Evolutionary conservation across 2,113 vertebrate genomes (phyloP).

Genomic region (Spermophilus dauricus): DNA sequence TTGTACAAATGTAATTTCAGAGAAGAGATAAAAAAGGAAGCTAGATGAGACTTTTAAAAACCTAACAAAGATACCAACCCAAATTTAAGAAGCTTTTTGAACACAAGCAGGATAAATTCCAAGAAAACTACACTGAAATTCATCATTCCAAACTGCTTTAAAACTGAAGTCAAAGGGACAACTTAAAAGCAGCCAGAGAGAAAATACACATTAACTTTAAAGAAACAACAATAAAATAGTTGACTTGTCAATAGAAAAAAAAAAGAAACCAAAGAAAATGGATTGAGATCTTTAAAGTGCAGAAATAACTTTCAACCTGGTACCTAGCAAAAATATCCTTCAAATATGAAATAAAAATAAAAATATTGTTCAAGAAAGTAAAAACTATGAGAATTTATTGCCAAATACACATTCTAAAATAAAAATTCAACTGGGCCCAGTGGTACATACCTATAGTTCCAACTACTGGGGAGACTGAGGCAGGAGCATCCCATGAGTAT

Average conservation of each 20-base stretch:
- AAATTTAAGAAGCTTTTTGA: slow-evolving; percentile 38
- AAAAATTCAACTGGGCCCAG: neutral
- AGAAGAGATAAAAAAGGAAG: neutral
- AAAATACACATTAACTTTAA: slow-evolving; percentile 18
- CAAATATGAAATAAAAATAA: slow-evolving; percentile 48
- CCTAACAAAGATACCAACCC: neutral
- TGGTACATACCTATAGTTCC: neutral
- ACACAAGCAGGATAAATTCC: slow-evolving; percentile 21
- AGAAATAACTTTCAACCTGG: slow-evolving; percentile 13
- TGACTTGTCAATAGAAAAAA: slow-evolving; percentile 39
- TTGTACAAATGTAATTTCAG: neutral
- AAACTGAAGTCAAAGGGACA: slow-evolving; percentile 55
- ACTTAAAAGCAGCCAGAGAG: slow-evolving; percentile 48
- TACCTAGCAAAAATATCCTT: slow-evolving; percentile 43
- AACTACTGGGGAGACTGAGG: neutral
- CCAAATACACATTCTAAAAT: neutral
- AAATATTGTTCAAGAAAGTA: slow-evolving; percentile 25
- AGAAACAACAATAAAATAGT: neutral
- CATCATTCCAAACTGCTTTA: slow-evolving; percentile 39
- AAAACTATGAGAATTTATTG: slow-evolving; percentile 2
- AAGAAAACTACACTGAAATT: slow-evolving; percentile 22
- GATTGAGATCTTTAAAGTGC: neutral
- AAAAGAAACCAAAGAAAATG: slow-evolving; percentile 28
- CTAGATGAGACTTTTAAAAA: slow-evolving; percentile 38
- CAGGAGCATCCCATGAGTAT: neutral